A percentile compares a stretch with the other conserved stretches of the same genome.
These are phyloP conservation scores for Ptychochromis oligacanthus DNA, from an alignment of 2,113 vertebrate genomes.

Conservation along the genomic window DNA sequence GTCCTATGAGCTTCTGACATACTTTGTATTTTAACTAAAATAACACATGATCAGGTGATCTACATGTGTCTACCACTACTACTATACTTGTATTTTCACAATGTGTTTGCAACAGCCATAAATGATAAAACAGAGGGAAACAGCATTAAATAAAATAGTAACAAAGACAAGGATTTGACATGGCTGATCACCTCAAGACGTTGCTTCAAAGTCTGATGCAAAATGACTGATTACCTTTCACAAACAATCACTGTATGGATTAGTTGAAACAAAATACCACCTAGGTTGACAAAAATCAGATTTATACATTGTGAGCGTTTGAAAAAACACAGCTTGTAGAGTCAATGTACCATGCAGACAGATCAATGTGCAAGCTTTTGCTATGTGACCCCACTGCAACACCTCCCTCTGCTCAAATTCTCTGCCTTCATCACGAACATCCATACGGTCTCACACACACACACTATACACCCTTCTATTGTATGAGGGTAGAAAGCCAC, in stretches of 20 bases:
- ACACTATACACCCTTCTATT: slow-evolving; percentile 39
- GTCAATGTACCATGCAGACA: slow-evolving; percentile 55
- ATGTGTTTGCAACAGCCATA: neutral
- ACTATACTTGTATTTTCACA: neutral
- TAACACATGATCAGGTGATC: neutral
- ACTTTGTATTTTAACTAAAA: neutral
- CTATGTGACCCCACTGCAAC: slow-evolving; percentile 51
- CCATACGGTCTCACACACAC: slow-evolving; percentile 35
- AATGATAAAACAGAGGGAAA: neutral
- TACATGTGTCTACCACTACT: neutral
- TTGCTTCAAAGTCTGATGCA: neutral
- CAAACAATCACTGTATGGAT: slow-evolving; percentile 29
- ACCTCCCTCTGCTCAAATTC: slow-evolving; percentile 37
- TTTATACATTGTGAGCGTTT: slow-evolving; percentile 5
- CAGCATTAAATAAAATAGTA: neutral
- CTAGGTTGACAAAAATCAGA: slow-evolving; percentile 7
- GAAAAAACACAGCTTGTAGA: slow-evolving; percentile 43
- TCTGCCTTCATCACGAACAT: slow-evolving; percentile 40
- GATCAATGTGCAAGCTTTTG: slow-evolving; percentile 59
- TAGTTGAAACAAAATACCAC: slow-evolving; percentile 34
- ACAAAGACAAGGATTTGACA: slow-evolving; percentile 26
- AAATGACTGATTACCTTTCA: slow-evolving; percentile 27
- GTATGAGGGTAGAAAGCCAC: slow-evolving; percentile 59
- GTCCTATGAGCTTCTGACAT: neutral
- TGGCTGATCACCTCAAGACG: slow-evolving; percentile 17